phyloP scores from a whole-genome alignment of 2,797 vertebrate genomes.

The Pseudochirops corinnae region DNA sequence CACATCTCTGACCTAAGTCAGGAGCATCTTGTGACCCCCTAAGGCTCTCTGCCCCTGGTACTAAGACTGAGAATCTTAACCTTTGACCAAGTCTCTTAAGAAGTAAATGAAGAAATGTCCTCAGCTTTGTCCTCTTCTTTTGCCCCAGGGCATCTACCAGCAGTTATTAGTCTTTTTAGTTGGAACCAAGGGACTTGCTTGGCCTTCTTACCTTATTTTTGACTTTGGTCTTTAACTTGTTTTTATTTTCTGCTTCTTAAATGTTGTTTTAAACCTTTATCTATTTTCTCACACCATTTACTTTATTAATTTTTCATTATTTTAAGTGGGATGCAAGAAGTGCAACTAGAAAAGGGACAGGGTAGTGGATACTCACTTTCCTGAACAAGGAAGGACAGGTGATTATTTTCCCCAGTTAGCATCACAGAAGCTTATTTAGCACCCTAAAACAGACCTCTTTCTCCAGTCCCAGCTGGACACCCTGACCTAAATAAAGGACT shows the following conservation, averaged over 20 bases:
- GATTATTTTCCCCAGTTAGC: background rate
- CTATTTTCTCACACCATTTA: background rate
- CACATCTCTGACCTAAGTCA: background rate
- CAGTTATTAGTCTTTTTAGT: background rate
- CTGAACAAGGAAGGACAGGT: background rate
- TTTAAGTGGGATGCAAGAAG: background rate
- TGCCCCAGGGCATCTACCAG: background rate
- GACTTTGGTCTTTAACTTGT: background rate
- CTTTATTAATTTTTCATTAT: background rate
- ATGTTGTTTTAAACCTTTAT: background rate
- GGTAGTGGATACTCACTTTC: background rate
- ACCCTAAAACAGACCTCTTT: conserved; percentile 8
- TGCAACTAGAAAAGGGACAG: background rate
- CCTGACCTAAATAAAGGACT: conserved; percentile 13
- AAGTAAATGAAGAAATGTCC: background rate
- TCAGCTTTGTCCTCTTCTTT: background rate
- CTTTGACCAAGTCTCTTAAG: background rate
- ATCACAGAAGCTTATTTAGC: background rate
- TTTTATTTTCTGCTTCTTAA: background rate
- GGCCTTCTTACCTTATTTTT: background rate
- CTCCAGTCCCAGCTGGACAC: background rate
- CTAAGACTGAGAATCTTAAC: background rate
- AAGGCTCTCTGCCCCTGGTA: background rate
- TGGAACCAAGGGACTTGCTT: background rate
- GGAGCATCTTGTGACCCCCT: background rate